phyloP scores from a whole-genome alignment of 2,113 vertebrate species.

The Clarias macrocephalus region DNA sequence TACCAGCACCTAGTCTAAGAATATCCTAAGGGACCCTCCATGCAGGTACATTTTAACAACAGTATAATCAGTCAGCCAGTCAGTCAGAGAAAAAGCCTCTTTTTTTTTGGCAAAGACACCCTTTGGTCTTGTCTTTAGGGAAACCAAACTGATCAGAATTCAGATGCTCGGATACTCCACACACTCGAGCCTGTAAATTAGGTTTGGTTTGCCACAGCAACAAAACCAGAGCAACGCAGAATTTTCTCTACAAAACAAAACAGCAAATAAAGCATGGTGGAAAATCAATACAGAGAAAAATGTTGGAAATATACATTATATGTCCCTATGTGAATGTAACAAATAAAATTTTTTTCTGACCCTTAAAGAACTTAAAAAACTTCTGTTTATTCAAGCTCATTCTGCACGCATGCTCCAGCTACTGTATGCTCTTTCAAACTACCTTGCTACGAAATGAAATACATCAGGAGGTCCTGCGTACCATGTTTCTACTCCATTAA shows the following conservation, averaged over 20 bases:
- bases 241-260: background rate
- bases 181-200: background rate
- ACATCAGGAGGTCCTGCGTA: background rate
- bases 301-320: background rate
- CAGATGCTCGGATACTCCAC: background rate
- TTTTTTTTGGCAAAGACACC: background rate
- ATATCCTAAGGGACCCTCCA: background rate
- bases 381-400: background rate
- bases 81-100: background rate
- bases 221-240: background rate
- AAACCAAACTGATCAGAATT: background rate
- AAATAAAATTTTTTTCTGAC: conserved; percentile 15
- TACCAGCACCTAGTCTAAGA: background rate
- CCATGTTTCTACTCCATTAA: background rate
- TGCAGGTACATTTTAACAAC: background rate
- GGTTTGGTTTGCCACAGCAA: background rate
- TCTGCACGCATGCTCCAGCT: conserved; percentile 4
- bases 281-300: background rate
- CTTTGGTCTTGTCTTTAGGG: background rate
- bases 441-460: background rate
- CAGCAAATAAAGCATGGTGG: background rate
- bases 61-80: background rate
- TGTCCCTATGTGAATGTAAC: conserved; percentile 15
- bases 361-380: background rate
- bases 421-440: background rate